Conservation (phyloP, 2,113 vertebrate genomes). For the Hyla sarda region DNA sequence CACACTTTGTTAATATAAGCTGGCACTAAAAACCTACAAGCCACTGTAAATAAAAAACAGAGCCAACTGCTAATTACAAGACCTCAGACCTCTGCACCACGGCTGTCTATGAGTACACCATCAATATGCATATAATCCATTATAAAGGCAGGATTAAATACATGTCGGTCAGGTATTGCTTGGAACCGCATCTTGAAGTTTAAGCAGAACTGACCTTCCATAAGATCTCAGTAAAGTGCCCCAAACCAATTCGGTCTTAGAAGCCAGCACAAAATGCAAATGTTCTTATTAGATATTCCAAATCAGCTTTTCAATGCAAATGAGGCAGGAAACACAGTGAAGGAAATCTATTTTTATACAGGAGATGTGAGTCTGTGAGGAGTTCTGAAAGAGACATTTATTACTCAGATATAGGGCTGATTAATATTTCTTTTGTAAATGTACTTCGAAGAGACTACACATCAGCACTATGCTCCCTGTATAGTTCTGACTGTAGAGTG, state of each 20-base stretch:
- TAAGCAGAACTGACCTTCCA: constrained; percentile 51
- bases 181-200: constrained; percentile 32
- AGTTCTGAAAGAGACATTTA: constrained; percentile 29
- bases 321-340: constrained; percentile 47
- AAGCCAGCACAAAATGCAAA: constrained; percentile 55
- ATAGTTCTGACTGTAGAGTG: too few relatives aligned
- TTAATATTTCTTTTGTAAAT: constrained; percentile 40
- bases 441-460: background rate
- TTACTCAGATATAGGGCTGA: constrained; percentile 24
- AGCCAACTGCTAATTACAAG: constrained; percentile 2
- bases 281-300: constrained; percentile 56
- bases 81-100: background rate
- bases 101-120: background rate
- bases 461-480: background rate
- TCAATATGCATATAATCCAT: background rate
- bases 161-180: constrained; percentile 33
- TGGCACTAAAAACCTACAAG: background rate
- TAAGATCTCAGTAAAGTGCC: constrained; percentile 51
- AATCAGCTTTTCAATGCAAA: constrained; percentile 58
- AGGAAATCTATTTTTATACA: constrained; percentile 56
- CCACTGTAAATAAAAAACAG: constrained; percentile 6
- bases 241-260: constrained; percentile 54
- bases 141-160: constrained; percentile 1
- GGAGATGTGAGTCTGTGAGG: constrained; percentile 33
- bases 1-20: background rate